Conservation (phyloP, 2,113 vertebrate genomes). For the Sorex fumeus region DNA sequence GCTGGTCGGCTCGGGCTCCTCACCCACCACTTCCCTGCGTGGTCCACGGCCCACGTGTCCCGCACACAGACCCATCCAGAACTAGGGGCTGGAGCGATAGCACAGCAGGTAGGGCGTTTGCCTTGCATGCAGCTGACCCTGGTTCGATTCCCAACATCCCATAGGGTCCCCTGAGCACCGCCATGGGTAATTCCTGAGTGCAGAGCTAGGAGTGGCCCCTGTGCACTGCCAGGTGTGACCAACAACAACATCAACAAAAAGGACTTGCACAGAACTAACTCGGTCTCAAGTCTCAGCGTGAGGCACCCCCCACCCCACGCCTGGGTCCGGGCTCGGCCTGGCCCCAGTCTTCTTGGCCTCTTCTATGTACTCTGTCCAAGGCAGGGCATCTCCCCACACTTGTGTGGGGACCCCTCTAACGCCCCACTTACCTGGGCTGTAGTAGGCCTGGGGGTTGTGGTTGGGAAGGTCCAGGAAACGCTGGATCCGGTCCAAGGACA, state of each 20-base stretch:
- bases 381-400: not conserved
- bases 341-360: not conserved
- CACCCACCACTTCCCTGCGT: not conserved
- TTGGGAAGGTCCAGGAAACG: slow-evolving; percentile 92
- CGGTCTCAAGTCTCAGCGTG: not conserved
- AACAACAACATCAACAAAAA: too few relatives aligned
- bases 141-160: too few relatives aligned
- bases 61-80: not conserved
- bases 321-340: not conserved
- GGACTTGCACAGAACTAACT: too few relatives aligned
- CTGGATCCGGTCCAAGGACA: slow-evolving; percentile 97
- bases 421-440: slow-evolving; percentile 88
- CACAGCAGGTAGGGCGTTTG: too few relatives aligned
- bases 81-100: too few relatives aligned
- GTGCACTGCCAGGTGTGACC: too few relatives aligned
- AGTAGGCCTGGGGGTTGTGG: slow-evolving; percentile 92
- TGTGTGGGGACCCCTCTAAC: not conserved
- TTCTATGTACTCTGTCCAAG: not conserved
- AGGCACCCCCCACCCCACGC: not conserved
- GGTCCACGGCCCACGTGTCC: not conserved
- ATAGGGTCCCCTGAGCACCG: too few relatives aligned
- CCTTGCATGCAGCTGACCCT: too few relatives aligned
- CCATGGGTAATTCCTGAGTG: too few relatives aligned
- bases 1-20: not conserved
- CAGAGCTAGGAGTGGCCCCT: too few relatives aligned